Conservation (phyloP, 2,888 invertebrate species). For the Chirona hameri region DNA sequence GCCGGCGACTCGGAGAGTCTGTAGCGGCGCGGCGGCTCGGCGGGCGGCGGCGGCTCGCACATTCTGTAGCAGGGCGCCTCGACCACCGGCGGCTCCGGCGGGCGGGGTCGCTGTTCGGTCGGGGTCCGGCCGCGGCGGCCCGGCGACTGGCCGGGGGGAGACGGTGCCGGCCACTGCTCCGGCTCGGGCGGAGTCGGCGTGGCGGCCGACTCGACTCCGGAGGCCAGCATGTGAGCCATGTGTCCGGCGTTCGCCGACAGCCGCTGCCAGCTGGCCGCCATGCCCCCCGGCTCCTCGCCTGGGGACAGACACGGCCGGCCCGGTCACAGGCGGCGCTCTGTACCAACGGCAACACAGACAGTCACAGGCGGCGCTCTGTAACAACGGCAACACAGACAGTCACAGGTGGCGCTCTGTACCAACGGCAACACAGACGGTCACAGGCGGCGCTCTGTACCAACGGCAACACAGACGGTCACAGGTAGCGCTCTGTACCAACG, state of each 20-base stretch:
- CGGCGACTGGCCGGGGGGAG: no score
- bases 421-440: no score
- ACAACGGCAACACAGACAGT: no score
- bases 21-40: neutral
- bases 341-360: neutral
- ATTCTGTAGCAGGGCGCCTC: no score
- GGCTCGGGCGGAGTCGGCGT: neutral
- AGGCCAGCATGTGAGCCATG: neutral
- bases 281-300: neutral
- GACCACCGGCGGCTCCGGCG: no score
- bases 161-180: neutral
- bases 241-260: neutral
- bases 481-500: no score
- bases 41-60: neutral
- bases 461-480: no score
- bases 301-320: neutral
- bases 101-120: neutral
- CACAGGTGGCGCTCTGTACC: no score
- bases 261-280: slow-evolving; percentile 2
- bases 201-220: neutral
- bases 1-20: neutral
- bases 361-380: no score
- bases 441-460: no score
- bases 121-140: neutral
- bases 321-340: neutral